These are phyloP conservation scores for Chirona hameri DNA, from an alignment of 2,888 invertebrate species.

Conservation along the genomic window DNA sequence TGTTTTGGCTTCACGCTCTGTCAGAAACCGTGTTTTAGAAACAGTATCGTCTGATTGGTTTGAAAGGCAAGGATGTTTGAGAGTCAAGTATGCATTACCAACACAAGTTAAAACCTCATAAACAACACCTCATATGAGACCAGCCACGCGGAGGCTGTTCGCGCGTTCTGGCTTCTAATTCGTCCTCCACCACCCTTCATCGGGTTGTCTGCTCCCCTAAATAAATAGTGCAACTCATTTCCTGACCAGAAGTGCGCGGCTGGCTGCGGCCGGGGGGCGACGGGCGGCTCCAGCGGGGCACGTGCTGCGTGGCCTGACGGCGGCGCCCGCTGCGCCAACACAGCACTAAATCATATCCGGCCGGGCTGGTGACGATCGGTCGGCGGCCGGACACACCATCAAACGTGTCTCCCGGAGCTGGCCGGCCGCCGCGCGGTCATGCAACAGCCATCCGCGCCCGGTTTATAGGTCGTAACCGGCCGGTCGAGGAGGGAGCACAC, in stretches of 20 bases:
- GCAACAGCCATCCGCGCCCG: neutral
- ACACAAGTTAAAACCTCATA: too few species aligned
- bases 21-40: too few species aligned
- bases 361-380: neutral
- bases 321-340: too few species aligned
- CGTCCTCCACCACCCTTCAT: neutral
- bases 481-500: neutral
- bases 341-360: constrained; percentile 24
- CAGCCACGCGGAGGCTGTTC: too few species aligned
- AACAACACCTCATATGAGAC: too few species aligned
- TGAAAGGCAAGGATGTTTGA: too few species aligned
- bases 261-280: neutral
- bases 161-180: too few species aligned
- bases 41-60: too few species aligned
- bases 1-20: too few species aligned
- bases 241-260: constrained; percentile 5
- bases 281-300: neutral
- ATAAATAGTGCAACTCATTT: constrained; percentile 29
- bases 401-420: too few species aligned
- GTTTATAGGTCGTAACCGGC: neutral
- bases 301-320: neutral
- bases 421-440: neutral
- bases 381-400: neutral
- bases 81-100: too few species aligned
- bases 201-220: neutral